Percentiles rank a stretch among this genome's conserved stretches.
phyloP scores from a whole-genome alignment of 92 coral and sea anemone species.

The Parazoanthus atlanticus region DNA sequence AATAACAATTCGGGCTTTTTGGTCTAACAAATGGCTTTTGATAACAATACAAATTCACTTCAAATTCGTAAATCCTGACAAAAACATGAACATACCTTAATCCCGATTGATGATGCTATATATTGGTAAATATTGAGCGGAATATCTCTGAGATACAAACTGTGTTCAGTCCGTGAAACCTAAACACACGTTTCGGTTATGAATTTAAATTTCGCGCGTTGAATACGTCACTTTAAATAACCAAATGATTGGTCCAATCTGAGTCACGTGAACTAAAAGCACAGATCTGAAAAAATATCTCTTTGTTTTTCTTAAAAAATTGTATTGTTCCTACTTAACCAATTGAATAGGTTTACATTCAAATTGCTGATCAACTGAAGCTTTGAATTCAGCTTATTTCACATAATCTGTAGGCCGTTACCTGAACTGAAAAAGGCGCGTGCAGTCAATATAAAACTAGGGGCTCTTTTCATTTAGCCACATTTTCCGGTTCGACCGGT shows the following conservation, averaged over 20 bases:
- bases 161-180: background rate
- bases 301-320: background rate
- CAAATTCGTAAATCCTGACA: background rate
- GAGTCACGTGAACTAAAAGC: slow-evolving; percentile 17
- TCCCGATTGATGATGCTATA: background rate
- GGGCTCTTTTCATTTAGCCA: too few relatives aligned
- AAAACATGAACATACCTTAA: background rate
- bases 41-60: background rate
- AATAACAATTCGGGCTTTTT: background rate
- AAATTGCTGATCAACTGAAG: too few relatives aligned
- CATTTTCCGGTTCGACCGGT: too few relatives aligned
- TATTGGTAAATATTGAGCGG: background rate
- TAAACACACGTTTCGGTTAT: background rate
- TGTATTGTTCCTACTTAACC: background rate
- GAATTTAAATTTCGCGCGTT: slow-evolving; percentile 44
- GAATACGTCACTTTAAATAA: background rate
- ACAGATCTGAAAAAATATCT: background rate
- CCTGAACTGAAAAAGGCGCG: too few relatives aligned
- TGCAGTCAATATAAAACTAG: too few relatives aligned
- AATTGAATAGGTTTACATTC: too few relatives aligned
- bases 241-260: slow-evolving; percentile 19
- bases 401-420: too few relatives aligned
- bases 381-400: too few relatives aligned
- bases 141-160: background rate
- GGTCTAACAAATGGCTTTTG: background rate